Evolutionary conservation across 2,888 invertebrate species (phyloP), one percentile per base, ranked within the genome.

Genomic region (Lamproptera curius): DNA sequence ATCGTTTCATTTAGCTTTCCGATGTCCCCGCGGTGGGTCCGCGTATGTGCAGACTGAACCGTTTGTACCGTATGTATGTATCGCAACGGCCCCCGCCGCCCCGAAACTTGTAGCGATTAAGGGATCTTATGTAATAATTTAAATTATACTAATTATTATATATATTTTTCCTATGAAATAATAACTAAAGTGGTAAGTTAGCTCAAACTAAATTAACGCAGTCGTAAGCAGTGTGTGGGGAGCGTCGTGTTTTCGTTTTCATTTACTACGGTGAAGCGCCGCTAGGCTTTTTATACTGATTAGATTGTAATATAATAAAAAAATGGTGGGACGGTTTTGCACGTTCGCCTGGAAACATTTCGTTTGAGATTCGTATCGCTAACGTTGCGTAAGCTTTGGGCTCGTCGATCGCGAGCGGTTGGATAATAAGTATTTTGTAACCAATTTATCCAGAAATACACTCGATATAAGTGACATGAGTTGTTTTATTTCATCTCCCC

Each of bases 381-480:
- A 66, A 68, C 64, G 20, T 20, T 20, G 20, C 20, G 65, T 66
- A 67, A 65, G 73, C 74, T 76, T 76, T n/a, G 63, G 62, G 28
- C 68, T 64, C 59, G 63, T 66, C 62, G 60, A 57, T 56, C 58
- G 68, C 67, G 68, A 67, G 70, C 77, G 65, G 73, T 68, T 71
- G 76, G 76, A 73, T 77, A n/a, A n/a, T n/a, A 77, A 82, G 79
- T 76, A 85, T 86, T 85, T 87, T 87, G 82, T 87, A 87, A 85
- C 84, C 86, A 73, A 73, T 83, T 83, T 85, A 87, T 87, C 73
- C 87, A 80, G 77, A 83, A 86, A 86, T 87, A 87, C 83, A 87
- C 85, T 86, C 79, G 81, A 78, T 86, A 80, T 87, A 87, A 87
- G 87, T 80, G 75, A 78, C 46, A 76, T 75, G 59, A 65, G 62